phyloP scores from a whole-genome alignment of 92 coral and sea anemone genomes.

The Epizoanthus illoricatus region DNA sequence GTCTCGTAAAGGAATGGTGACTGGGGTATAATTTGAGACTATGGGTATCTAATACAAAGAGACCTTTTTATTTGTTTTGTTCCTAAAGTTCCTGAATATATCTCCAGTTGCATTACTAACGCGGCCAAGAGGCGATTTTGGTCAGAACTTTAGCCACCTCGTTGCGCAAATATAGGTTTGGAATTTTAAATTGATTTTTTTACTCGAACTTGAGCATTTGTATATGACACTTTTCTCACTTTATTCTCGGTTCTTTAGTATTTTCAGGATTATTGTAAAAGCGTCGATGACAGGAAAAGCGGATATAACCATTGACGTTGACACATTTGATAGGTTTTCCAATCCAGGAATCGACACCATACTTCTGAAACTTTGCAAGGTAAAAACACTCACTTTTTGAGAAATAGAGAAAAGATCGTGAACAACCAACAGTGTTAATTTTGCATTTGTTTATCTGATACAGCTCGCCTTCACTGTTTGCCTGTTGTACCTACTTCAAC shows the following conservation, averaged over 20 bases:
- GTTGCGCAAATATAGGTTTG: no score
- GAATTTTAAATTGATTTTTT: neutral
- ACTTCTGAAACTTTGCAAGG: conserved; percentile 65
- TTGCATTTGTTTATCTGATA: conserved; percentile 4
- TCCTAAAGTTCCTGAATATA: no score
- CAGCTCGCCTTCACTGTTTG: conserved; percentile 62
- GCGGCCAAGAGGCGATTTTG: no score
- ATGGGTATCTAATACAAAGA: no score
- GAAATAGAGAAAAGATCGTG: neutral
- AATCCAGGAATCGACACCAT: conserved; percentile 20
- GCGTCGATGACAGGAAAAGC: conserved; percentile 49
- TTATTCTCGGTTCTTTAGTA: conserved; percentile 18
- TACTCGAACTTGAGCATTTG: neutral
- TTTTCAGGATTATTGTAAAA: conserved; percentile 48
- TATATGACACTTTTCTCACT: neutral
- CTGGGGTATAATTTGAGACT: no score
- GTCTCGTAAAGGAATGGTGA: no score
- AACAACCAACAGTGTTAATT: neutral
- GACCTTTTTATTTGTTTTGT: no score
- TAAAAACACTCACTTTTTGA: neutral
- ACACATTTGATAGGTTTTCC: conserved; percentile 52
- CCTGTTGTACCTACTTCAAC: conserved; percentile 52
- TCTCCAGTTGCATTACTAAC: no score
- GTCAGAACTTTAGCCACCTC: no score
- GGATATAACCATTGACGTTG: conserved; percentile 33